Evolutionary conservation across 2,113 vertebrate genomes (phyloP).

Genomic region (Hemibates koningsi): DNA sequence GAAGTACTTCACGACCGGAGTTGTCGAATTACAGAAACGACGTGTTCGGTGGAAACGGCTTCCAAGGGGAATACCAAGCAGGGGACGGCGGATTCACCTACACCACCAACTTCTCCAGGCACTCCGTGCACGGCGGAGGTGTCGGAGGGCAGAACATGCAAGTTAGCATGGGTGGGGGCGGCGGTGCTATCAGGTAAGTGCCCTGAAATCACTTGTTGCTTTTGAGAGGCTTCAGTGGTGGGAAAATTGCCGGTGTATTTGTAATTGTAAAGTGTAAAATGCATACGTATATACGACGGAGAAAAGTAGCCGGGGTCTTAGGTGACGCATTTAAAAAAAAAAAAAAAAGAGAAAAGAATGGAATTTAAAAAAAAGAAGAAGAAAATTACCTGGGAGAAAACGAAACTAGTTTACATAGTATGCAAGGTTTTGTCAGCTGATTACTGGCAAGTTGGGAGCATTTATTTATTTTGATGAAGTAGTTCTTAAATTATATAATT

Average conservation of each 20-base stretch:
- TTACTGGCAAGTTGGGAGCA: background rate
- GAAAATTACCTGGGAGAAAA: background rate
- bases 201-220: constrained; percentile 12
- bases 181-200: constrained; percentile 20
- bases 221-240: background rate
- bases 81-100: constrained; percentile 9
- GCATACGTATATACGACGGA: background rate
- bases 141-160: background rate
- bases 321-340: background rate
- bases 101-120: constrained; percentile 7
- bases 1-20: constrained; percentile 58
- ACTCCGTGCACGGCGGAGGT: constrained; percentile 45
- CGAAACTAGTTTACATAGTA: background rate
- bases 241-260: background rate
- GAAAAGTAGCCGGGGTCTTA: background rate
- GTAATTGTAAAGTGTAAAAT: background rate
- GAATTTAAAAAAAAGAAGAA: background rate
- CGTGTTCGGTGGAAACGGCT: constrained; percentile 43
- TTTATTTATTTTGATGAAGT: background rate
- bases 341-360: background rate
- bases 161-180: background rate
- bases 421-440: background rate
- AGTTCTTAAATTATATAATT: background rate
- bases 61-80: background rate
- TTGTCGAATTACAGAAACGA: constrained; percentile 41